Evolutionary conservation across 2,113 vertebrate species (phyloP).

Genomic region (Notarius lentiginosus): DNA sequence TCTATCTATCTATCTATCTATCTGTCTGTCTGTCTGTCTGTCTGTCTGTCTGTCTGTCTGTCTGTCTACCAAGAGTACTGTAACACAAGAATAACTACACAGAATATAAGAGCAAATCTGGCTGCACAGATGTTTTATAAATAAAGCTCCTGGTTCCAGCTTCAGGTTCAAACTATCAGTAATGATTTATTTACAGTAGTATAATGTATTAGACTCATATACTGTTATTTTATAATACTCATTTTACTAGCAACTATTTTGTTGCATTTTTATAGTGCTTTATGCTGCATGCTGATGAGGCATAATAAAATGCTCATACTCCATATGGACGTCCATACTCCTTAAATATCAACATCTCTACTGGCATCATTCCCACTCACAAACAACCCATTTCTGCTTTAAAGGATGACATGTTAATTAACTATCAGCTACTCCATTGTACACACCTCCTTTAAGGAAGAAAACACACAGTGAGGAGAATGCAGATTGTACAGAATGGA

Average conservation of each 20-base stretch:
- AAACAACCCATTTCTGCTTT: constrained; percentile 9
- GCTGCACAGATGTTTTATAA: not conserved
- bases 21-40: not conserved
- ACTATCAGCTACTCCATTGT: constrained; percentile 11
- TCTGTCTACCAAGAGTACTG: not conserved
- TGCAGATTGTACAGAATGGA: not conserved
- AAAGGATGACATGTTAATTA: constrained; percentile 10
- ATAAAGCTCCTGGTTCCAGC: not conserved
- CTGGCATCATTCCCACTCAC: not conserved
- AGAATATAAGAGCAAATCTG: not conserved
- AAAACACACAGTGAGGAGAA: not conserved
- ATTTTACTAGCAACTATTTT: not conserved
- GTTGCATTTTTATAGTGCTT: not conserved
- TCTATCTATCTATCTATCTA: not conserved
- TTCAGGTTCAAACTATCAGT: not conserved
- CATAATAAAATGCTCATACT: not conserved
- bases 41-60: not conserved
- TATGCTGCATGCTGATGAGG: not conserved
- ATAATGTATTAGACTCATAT: not conserved
- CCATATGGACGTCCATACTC: not conserved
- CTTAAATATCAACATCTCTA: constrained; percentile 16
- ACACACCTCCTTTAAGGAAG: constrained; percentile 20
- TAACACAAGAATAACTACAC: not conserved
- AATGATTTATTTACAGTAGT: not conserved
- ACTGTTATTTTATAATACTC: not conserved